Conservation (phyloP, 2,888 invertebrate species). For the Synanthedon tipuliformis region DNA sequence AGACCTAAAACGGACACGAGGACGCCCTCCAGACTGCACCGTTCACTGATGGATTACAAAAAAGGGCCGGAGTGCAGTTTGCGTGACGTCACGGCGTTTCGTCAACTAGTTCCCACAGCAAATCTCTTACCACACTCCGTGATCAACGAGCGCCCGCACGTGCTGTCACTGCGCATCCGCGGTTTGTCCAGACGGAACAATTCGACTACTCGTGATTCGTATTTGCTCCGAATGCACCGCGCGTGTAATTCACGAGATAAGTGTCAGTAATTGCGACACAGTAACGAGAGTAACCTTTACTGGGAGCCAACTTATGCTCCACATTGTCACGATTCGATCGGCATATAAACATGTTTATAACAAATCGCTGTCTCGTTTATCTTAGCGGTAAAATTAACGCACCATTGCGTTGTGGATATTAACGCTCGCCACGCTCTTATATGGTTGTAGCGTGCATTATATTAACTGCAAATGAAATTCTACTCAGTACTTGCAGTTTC, state of each 20-base stretch:
- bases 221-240: slow-evolving; percentile 10
- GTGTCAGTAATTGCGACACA: slow-evolving; percentile 41
- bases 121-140: slow-evolving; percentile 27
- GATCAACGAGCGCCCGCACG: slow-evolving; percentile 16
- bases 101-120: slow-evolving; percentile 50
- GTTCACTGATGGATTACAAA: slow-evolving; percentile 55
- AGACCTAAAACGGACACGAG: slow-evolving; percentile 66
- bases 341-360: slow-evolving; percentile 38
- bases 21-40: slow-evolving; percentile 56
- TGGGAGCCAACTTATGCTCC: slow-evolving; percentile 43
- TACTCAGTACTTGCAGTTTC: slow-evolving; percentile 34
- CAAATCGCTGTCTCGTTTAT: slow-evolving; percentile 50
- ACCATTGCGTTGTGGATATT: slow-evolving; percentile 23
- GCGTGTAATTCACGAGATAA: slow-evolving; percentile 34
- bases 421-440: slow-evolving; percentile 15
- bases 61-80: slow-evolving; percentile 41
- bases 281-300: slow-evolving; percentile 67
- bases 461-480: slow-evolving; percentile 8
- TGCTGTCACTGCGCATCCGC: slow-evolving; percentile 18
- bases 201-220: slow-evolving; percentile 4
- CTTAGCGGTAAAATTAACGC: slow-evolving; percentile 30
- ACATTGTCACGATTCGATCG: slow-evolving; percentile 62
- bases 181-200: not conserved
- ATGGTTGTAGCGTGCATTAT: slow-evolving; percentile 6
- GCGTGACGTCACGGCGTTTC: slow-evolving; percentile 47